Conservation (phyloP, 1,140 invertebrate genomes). For the Microplitis mediator region DNA sequence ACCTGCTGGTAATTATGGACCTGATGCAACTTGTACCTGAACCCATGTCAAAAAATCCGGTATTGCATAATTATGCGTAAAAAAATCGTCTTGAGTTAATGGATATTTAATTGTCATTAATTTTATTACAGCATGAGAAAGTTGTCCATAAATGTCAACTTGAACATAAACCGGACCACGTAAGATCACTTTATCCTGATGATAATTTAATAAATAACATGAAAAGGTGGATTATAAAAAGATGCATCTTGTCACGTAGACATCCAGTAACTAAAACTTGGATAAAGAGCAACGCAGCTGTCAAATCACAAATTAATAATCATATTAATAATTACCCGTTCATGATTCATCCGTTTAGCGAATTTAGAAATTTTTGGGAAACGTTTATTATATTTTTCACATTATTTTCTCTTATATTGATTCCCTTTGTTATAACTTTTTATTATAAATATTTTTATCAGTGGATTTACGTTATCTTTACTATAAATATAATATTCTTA, state of each 20-base stretch:
- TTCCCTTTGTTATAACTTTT: slow-evolving; percentile 43
- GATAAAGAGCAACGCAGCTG: slow-evolving; percentile 46
- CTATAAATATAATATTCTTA: slow-evolving; percentile 38
- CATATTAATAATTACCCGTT: slow-evolving; percentile 45
- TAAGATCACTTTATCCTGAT: slow-evolving; percentile 27
- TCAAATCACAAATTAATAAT: slow-evolving; percentile 50
- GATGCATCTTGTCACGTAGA: slow-evolving; percentile 30
- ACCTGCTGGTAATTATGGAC: neutral
- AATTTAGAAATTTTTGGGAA: slow-evolving; percentile 47
- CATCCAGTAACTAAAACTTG: slow-evolving; percentile 42
- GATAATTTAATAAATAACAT: slow-evolving; percentile 23
- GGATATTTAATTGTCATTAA: neutral
- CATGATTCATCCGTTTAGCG: slow-evolving; percentile 56
- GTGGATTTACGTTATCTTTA: slow-evolving; percentile 17
- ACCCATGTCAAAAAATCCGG: neutral
- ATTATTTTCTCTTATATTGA: slow-evolving; percentile 26
- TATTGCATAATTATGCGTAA: neutral
- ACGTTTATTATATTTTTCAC: slow-evolving; percentile 40
- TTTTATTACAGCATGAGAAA: neutral
- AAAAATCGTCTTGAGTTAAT: neutral
- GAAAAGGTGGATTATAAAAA: slow-evolving; percentile 35
- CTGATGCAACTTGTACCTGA: slow-evolving; percentile 10
- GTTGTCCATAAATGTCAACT: slow-evolving; percentile 41
- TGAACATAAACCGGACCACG: slow-evolving; percentile 27
- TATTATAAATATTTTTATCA: slow-evolving; percentile 19